Conservation (phyloP, 2,888 invertebrate genomes). For the Drosophila ustulata region DNA sequence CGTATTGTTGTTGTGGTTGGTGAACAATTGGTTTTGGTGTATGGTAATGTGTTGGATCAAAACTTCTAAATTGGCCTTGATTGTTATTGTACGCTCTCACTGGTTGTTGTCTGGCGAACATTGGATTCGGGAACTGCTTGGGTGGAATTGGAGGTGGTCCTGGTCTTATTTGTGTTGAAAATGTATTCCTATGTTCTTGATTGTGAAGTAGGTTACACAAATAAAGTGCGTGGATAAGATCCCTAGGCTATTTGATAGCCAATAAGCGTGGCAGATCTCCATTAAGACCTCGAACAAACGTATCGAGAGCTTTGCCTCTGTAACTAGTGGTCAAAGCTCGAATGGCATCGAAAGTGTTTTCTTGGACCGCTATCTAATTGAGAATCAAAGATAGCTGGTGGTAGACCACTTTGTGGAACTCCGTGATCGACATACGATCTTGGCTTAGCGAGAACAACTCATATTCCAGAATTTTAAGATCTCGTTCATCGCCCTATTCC, state of each 20-base stretch:
- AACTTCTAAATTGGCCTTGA: too few species aligned
- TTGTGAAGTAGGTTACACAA: too few species aligned
- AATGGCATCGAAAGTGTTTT: not conserved
- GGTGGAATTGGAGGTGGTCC: not conserved
- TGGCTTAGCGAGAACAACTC: not conserved
- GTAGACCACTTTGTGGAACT: not conserved
- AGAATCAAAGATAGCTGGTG: not conserved
- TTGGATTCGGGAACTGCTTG: not conserved
- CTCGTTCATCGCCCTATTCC: not conserved
- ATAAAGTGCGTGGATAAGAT: not conserved
- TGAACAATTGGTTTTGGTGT: too few species aligned
- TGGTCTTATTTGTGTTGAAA: not conserved
- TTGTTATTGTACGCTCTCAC: too few species aligned
- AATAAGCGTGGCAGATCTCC: not conserved
- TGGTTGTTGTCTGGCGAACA: too few species aligned
- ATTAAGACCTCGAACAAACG: not conserved
- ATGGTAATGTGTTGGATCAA: too few species aligned
- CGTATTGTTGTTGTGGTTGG: too few species aligned
- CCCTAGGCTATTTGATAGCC: not conserved
- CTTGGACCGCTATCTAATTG: too few species aligned
- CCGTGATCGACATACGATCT: not conserved
- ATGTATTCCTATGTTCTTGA: too few species aligned
- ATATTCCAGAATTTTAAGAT: not conserved
- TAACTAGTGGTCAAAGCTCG: not conserved
- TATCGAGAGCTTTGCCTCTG: not conserved